Base-by-base conservation (phyloP, 1,140 invertebrate genomes). In the Dendroctonus ponderosae region DNA sequence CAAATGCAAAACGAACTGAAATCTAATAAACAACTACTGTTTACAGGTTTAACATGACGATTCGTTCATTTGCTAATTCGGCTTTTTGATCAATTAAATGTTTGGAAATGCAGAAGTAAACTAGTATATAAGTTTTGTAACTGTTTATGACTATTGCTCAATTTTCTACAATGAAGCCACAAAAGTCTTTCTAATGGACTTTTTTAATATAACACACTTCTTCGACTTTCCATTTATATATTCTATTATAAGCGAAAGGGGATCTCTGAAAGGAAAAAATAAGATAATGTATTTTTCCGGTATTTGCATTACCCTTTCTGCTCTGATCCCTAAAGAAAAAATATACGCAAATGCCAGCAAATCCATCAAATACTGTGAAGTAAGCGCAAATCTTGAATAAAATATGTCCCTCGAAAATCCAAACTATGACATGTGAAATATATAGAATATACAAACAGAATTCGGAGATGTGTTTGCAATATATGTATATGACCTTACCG, bases 331-430 rank as follows among this genome's bases (percentile, higher is more conserved):
- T 5, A 8, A 58, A 43, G 56, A 58, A 58, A 58, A 58, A 44
- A 44, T 58, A 15, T 58, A n/a, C 12, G 41, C 56, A 58, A 58
- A 58, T 44, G 42, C 42, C 8, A 38, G 15, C 42, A 37, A 42
- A 58, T 58, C 56, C 56, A 58, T 56, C 53, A 56, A 56, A 56
- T 46, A 46, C 53, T 56, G 42, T 9, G 15, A 15, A 58, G 53
- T 15, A 58, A 44, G 56, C 41, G 42, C 26, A 46, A 58, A 58
- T 46, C 56, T 44, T 44, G 56, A 58, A 58, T 58, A 58, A 58
- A 58, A 58, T 58, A 58, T 58, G 42, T 58, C 40, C 37, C 39
- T 58, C 42, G 12, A 26, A 58, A 58, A 58, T 7, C 42, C 42
- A 43, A 44, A 44, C 42, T 58, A 58, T 58, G 42, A 58, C 56